These are phyloP conservation scores for Acanthiza pusilla DNA, from an alignment of 2,797 vertebrate species.

Conservation along the genomic window DNA sequence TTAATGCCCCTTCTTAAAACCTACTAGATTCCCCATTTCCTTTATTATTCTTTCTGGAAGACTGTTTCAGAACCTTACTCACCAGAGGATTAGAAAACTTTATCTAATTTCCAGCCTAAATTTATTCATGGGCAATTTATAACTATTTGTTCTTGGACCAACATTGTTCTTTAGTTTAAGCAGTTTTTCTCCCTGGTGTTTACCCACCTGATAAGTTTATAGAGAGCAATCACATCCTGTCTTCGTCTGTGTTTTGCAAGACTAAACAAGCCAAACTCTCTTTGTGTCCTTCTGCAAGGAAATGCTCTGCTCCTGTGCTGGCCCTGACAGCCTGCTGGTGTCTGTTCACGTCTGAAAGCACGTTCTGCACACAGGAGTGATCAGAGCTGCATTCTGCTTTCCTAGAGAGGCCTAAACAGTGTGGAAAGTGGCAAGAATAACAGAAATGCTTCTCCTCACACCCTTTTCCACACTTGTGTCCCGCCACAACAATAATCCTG, in stretches of 20 bases:
- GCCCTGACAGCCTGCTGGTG: neutral
- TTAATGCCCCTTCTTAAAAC: slow-evolving; percentile 6
- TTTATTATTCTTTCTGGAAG: slow-evolving; percentile 10
- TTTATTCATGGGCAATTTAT: slow-evolving; percentile 57
- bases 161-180: slow-evolving; percentile 38
- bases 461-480: neutral
- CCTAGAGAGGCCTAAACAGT: neutral
- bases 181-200: slow-evolving; percentile 43
- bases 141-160: slow-evolving; percentile 37
- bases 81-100: slow-evolving; percentile 45
- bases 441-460: neutral
- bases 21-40: neutral
- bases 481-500: neutral
- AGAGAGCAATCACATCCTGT: slow-evolving; percentile 30
- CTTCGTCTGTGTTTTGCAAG: neutral
- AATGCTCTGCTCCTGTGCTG: neutral
- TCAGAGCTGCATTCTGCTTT: neutral
- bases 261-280: slow-evolving; percentile 29
- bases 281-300: neutral
- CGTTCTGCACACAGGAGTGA: neutral
- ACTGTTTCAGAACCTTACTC: slow-evolving; percentile 8
- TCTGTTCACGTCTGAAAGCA: neutral
- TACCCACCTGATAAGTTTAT: slow-evolving; percentile 34
- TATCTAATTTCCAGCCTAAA: slow-evolving; percentile 50
- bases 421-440: neutral